phyloP scores from a whole-genome alignment of 1,140 invertebrate species.

The Cyphomyrmex costatus region DNA sequence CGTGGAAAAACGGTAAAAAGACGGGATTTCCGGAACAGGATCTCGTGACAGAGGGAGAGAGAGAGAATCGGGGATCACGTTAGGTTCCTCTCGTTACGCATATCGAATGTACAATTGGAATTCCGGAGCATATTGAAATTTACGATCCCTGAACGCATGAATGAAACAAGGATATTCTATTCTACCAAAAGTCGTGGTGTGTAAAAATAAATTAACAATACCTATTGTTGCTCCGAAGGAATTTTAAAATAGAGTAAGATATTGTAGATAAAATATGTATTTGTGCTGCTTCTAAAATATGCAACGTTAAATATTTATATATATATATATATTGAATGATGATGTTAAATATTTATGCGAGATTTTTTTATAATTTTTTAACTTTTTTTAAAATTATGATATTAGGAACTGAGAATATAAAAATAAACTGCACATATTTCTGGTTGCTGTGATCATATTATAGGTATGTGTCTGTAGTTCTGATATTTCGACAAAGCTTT shows the following conservation, averaged over 20 bases:
- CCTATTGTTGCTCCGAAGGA: no score
- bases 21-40: constrained; percentile 44
- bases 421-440: background rate
- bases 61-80: constrained; percentile 27
- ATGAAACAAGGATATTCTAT: background rate
- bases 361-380: background rate
- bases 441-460: background rate
- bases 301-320: background rate
- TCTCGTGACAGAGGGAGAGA: constrained; percentile 24
- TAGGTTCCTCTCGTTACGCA: constrained; percentile 45
- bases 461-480: background rate
- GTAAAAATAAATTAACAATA: background rate
- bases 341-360: no score
- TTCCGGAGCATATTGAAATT: constrained; percentile 33
- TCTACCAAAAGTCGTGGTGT: background rate
- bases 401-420: background rate
- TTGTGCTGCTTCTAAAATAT: background rate
- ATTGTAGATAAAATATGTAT: background rate
- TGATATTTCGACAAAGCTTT: background rate
- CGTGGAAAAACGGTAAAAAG: constrained; percentile 43
- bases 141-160: background rate
- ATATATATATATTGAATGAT: no score
- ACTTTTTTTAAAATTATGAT: background rate
- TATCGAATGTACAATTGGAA: constrained; percentile 34
- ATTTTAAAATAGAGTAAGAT: background rate